phyloP scores from a whole-genome alignment of 2,888 invertebrate species.

The Atherix ibis region DNA sequence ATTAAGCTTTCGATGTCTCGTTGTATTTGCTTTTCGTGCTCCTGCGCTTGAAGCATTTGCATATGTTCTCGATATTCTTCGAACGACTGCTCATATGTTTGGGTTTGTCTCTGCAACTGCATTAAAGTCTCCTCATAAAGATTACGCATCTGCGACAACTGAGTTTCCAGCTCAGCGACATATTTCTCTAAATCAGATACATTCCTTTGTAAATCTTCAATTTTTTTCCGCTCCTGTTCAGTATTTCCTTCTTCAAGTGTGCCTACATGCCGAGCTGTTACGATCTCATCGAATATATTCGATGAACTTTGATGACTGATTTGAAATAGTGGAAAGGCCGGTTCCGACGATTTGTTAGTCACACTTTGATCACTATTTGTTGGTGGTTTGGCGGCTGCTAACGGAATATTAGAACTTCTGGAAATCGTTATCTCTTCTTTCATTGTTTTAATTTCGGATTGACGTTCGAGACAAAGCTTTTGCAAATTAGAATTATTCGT shows the following conservation, averaged over 20 bases:
- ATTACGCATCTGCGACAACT: conserved; percentile 20
- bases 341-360: conserved; percentile 7
- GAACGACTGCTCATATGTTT: conserved; percentile 13
- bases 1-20: conserved; percentile 6
- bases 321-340: too few species aligned
- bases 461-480: conserved; percentile 13
- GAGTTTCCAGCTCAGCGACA: conserved; percentile 27
- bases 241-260: conserved; percentile 14
- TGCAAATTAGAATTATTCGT: conserved; percentile 15
- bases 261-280: conserved; percentile 17
- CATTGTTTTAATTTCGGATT: conserved; percentile 15
- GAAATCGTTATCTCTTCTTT: too few species aligned
- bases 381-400: conserved; percentile 9
- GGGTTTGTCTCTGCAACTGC: conserved; percentile 17
- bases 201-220: conserved; percentile 28
- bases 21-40: conserved; percentile 10
- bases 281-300: conserved; percentile 27
- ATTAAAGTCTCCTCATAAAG: conserved; percentile 15
- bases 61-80: conserved; percentile 19
- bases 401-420: too few species aligned
- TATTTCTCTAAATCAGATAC: conserved; percentile 30
- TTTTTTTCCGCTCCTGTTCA: conserved; percentile 28
- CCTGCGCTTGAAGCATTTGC: conserved; percentile 10
- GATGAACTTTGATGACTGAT: conserved; percentile 9
- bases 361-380: conserved; percentile 16